A percentile compares a stretch with the other conserved stretches of the same genome.
Conservation (phyloP, 2,797 vertebrate genomes). For the Urosaurus nigricauda region DNA sequence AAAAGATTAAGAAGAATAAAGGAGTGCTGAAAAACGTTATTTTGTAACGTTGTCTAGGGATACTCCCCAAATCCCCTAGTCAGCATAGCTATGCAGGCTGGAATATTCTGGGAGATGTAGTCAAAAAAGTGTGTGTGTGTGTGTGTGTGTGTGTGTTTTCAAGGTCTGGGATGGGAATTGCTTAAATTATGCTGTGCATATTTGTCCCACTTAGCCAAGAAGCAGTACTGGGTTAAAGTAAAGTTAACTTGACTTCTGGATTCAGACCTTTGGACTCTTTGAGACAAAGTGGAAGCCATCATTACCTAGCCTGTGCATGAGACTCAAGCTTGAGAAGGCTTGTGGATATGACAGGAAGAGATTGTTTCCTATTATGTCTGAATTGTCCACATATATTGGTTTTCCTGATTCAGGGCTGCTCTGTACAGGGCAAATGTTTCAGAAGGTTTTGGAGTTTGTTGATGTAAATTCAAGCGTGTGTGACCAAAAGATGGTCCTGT, state of each 20-base stretch:
- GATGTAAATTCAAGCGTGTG: too few relatives aligned
- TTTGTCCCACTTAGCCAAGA: not conserved
- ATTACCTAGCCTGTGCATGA: not conserved
- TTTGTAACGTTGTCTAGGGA: constrained; percentile 51
- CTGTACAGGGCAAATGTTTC: too few relatives aligned
- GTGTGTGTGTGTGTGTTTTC: too few relatives aligned
- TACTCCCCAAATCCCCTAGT: not conserved
- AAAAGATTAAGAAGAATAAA: not conserved
- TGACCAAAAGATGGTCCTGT: too few relatives aligned
- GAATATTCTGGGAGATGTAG: too few relatives aligned
- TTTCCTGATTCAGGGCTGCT: not conserved
- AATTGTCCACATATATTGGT: not conserved
- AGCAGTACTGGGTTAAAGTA: not conserved
- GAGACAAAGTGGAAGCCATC: not conserved
- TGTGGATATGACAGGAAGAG: not conserved
- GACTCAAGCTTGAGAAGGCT: not conserved
- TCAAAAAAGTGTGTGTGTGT: too few relatives aligned
- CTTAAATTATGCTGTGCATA: not conserved
- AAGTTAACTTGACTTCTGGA: not conserved
- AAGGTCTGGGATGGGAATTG: constrained; percentile 36
- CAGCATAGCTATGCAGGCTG: not conserved
- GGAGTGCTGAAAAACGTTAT: constrained; percentile 30
- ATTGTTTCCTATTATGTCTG: not conserved
- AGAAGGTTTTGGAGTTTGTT: too few relatives aligned
- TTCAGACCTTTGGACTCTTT: not conserved